Percentiles rank a stretch among this genome's conserved stretches.
Conservation (phyloP, 1,140 invertebrate species). For the Argopecten irradians region DNA sequence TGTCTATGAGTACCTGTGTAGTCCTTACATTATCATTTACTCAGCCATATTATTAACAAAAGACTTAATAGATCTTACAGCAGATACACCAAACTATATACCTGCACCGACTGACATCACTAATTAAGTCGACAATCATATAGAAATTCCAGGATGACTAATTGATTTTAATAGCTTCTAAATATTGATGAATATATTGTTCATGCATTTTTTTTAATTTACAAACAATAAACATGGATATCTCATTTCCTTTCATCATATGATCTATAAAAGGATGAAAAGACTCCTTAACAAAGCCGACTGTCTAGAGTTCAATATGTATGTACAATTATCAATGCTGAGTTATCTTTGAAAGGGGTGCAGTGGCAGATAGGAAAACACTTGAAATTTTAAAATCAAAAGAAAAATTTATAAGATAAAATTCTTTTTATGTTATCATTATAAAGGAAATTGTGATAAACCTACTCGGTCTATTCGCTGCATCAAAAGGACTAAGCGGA, state of each 20-base stretch:
- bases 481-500: background rate
- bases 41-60: background rate
- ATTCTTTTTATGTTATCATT: constrained; percentile 12
- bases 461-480: background rate
- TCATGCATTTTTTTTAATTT: too few species aligned
- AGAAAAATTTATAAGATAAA: constrained; percentile 24
- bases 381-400: constrained; percentile 23
- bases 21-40: background rate
- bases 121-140: background rate
- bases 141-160: background rate
- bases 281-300: background rate
- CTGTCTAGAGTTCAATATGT: background rate
- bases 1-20: background rate
- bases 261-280: background rate
- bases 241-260: background rate
- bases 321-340: background rate
- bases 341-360: background rate
- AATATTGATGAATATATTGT: constrained; percentile 11
- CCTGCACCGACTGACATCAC: background rate
- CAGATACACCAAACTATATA: background rate
- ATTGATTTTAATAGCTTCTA: background rate
- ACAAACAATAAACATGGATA: background rate
- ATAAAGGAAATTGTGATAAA: constrained; percentile 2
- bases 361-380: background rate
- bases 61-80: background rate